Conservation (phyloP, 64 coral and sea anemone genomes). For the Exaiptasia diaphana region DNA sequence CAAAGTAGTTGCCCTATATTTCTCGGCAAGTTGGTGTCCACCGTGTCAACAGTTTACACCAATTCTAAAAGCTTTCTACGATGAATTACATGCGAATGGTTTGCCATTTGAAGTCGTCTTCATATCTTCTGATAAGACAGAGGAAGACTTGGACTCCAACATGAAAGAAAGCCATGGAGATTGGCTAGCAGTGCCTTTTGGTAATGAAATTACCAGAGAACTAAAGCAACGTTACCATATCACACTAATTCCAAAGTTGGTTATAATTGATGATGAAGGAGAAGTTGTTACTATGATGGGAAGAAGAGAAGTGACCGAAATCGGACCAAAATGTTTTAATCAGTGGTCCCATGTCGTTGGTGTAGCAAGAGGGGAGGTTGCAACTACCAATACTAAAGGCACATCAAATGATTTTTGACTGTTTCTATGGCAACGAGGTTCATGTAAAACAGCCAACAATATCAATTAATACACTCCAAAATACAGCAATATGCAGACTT, state of each 20-base stretch:
- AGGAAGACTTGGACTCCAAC: slow-evolving; percentile 68
- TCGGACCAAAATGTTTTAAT: slow-evolving; percentile 67
- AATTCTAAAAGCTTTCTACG: slow-evolving; percentile 69
- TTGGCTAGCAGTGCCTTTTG: slow-evolving; percentile 84
- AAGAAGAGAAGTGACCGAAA: slow-evolving; percentile 73
- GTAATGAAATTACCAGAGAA: slow-evolving; percentile 66
- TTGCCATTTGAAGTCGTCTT: slow-evolving; percentile 79
- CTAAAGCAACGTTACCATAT: slow-evolving; percentile 79
- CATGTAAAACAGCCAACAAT: no score
- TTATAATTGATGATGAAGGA: slow-evolving; percentile 86
- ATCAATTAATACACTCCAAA: no score
- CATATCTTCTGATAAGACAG: slow-evolving; percentile 81
- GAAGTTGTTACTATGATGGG: slow-evolving; percentile 68
- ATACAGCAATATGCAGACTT: no score
- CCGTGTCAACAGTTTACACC: slow-evolving; percentile 82
- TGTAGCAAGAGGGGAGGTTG: slow-evolving; percentile 57
- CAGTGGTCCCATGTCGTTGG: slow-evolving; percentile 80
- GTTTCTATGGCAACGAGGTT: no score
- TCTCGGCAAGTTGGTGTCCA: slow-evolving; percentile 87
- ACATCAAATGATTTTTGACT: slow-evolving; percentile 4
- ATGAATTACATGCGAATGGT: slow-evolving; percentile 46
- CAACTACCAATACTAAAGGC: slow-evolving; percentile 70
- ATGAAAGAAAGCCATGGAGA: slow-evolving; percentile 83
- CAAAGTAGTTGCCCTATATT: slow-evolving; percentile 83
- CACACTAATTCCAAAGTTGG: slow-evolving; percentile 81